Evolutionary conservation across 92 coral and sea anemone genomes (phyloP), one percentile per base, ranked within the genome.

Genomic region (Zoanthus solanderi): DNA sequence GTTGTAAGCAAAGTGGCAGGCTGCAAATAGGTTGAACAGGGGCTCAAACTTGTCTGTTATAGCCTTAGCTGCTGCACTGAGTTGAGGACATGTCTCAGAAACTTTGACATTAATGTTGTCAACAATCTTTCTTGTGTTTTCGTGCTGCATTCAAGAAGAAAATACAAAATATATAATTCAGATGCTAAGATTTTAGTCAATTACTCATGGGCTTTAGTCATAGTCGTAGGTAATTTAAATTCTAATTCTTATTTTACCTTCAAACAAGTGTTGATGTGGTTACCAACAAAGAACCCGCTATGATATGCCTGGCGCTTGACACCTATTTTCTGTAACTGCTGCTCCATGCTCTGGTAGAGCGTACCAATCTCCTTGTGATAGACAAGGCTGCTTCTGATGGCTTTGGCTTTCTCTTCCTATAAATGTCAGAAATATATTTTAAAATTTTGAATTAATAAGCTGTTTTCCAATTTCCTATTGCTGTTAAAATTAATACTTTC

Each of bases 261-360:
- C 17, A 87, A 47, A 23, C 79, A 78, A 8, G 44, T 78, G 44
- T 87, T 46, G 47, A 87, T 75, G 67, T 87, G 90, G 58, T 87
- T 87, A 23, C 86, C 86, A 1, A 79, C 58, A 79, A 79, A 87
- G 53, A 69, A 63, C 74, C 75, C 84, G 37, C 86, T 87, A 17
- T 87, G 86, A 29, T 45, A 79, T 10, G 86, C 79, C 53, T 79
- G 86, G 30, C 90, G 37, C 72, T 78, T 68, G 56, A 87, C 86
- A 78, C 72, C 72, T n/a, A 71, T 69, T 1, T 9, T 6, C 47
- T 87, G 79, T 0, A 79, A 53, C 5, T 47, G 48, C 23, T 71
- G n/a, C 18, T 87, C 80, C 31, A 87, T 66, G n/a, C 79, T 61
- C 9, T 68, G 28, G 48, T 37, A 31, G 2, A 71, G 2, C 6